These are phyloP conservation scores for Napeogenes sylphis DNA, from an alignment of 2,888 invertebrate genomes.

Conservation along the genomic window DNA sequence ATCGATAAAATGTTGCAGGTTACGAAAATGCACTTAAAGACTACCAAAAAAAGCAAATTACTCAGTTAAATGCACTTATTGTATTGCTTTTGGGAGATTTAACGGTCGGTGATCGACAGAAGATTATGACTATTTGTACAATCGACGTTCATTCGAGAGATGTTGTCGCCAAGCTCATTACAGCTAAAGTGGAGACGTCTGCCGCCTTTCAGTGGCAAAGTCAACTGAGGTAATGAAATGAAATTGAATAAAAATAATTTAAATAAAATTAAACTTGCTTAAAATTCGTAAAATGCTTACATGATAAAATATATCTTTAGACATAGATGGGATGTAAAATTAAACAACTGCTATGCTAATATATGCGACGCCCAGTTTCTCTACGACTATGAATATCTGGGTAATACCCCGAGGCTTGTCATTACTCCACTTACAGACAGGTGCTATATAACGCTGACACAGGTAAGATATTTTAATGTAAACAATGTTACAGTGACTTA, in stretches of 20 bases:
- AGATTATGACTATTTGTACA: conserved; percentile 98
- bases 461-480: conserved; percentile 63
- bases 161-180: conserved; percentile 92
- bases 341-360: conserved; percentile 91
- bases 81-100: conserved; percentile 88
- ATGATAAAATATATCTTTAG: conserved; percentile 39
- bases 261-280: too few relatives aligned
- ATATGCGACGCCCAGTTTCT: conserved; percentile 96
- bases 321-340: conserved; percentile 88
- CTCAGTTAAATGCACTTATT: conserved; percentile 90
- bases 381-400: conserved; percentile 95
- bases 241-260: too few relatives aligned
- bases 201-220: conserved; percentile 94
- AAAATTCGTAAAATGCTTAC: too few relatives aligned
- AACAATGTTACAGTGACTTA: too few relatives aligned
- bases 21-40: conserved; percentile 96
- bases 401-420: conserved; percentile 94
- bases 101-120: conserved; percentile 89
- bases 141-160: conserved; percentile 97
- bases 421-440: conserved; percentile 97
- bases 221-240: conserved; percentile 80
- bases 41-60: conserved; percentile 92
- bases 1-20: conserved; percentile 46
- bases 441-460: conserved; percentile 96
- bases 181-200: conserved; percentile 86